Evolutionary conservation across 2,888 invertebrate species (phyloP), one percentile per base, ranked within the genome.

Genomic region (Agrotis ipsilon): DNA sequence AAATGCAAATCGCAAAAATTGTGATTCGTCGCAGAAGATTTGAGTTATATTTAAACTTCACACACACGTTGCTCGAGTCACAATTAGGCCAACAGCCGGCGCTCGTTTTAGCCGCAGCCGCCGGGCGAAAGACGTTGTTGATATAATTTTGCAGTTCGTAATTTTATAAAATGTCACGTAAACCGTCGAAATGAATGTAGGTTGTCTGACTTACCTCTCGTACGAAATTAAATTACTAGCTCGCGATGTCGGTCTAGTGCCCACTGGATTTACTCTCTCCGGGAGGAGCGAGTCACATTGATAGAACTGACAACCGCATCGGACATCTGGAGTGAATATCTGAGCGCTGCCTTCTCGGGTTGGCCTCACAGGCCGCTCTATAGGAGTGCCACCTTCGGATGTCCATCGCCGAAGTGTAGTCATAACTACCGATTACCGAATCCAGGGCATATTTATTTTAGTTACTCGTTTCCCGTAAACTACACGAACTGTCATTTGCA

Each of bases 301-400:
- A 94, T 97, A 98, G 94, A 97, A 98, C 95, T 98, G 98, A 95
- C 98, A 98, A 83, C 97, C 98, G 94, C 98, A 98, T 85, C 98
- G 97, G 77, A 98, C 98, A 92, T 98, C 98, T 89, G 98, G 96
- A 74, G 98, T 97, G 85, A 96, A 97, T 85, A 97, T 97, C 86
- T 97, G 97, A 81, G 97, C 97, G 90, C 97, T 97, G 90, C 97
- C 97, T 90, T 97, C 97, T 88, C 98, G 97, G 75, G 98, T 97
- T 68, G 97, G 97, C 90, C 97, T 96, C 87, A 97, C 96, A 78
- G 96, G 96, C 89, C 96, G 97, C 87, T 96, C 96, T 87, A 96
- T 92, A 71, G 97, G 97, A 89, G 96, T 93, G 68, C 97, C 97
- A 86, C 97, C 97, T 92, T 97, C 97, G 84, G 97, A 97, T 87